These are phyloP conservation scores for Apis laboriosa DNA, from an alignment of 1,140 invertebrate species.

Conservation along the genomic window DNA sequence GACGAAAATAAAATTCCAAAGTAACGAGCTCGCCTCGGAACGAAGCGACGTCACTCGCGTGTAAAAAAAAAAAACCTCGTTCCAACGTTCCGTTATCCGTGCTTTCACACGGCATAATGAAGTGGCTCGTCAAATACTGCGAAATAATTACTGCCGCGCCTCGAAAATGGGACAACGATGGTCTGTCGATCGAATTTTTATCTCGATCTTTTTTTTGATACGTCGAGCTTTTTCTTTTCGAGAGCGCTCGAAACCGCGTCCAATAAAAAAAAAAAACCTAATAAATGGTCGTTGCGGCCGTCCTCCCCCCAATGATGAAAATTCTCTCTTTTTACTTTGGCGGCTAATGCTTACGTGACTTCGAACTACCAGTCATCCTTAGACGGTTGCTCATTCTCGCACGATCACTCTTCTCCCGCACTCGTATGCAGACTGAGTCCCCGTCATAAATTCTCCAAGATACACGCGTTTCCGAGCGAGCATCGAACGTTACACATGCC, in stretches of 20 bases:
- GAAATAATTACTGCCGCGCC: slow-evolving; percentile 4
- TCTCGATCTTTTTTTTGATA: not conserved
- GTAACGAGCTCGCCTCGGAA: not conserved
- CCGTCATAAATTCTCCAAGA: too few relatives aligned
- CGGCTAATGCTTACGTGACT: too few relatives aligned
- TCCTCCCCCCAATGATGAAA: too few relatives aligned
- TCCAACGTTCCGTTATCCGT: not conserved
- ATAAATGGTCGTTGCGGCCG: not conserved
- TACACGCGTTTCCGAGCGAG: not conserved
- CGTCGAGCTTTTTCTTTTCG: not conserved
- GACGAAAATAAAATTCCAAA: too few relatives aligned
- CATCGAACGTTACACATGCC: not conserved
- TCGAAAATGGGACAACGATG: not conserved
- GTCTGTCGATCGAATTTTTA: not conserved
- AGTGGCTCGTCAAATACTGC: not conserved
- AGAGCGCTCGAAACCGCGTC: not conserved
- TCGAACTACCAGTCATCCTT: too few relatives aligned
- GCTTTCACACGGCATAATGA: not conserved
- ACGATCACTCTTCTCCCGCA: too few relatives aligned
- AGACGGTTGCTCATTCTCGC: too few relatives aligned
- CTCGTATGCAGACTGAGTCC: too few relatives aligned
- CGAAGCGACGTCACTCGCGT: not conserved
- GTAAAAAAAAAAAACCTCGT: too few relatives aligned
- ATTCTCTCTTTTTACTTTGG: too few relatives aligned
- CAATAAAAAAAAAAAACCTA: not conserved